Evolutionary conservation across 1,140 invertebrate species (phyloP).

Genomic region (Luehdorfia chinensis): DNA sequence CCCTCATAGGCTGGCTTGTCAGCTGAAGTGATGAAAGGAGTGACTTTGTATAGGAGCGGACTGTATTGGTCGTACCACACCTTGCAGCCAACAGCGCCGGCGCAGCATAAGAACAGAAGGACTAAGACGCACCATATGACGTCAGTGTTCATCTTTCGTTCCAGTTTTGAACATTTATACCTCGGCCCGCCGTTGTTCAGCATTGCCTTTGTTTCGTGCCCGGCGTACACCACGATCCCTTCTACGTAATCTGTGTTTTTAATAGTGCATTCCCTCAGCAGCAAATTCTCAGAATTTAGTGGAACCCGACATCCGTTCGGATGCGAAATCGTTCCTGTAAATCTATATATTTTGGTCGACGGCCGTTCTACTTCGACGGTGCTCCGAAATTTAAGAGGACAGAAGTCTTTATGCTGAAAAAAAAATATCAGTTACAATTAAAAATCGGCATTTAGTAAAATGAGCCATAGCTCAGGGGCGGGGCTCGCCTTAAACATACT

Average conservation of each 20-base stretch:
- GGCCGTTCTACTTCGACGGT: slow-evolving; percentile 94
- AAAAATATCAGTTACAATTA: slow-evolving; percentile 20
- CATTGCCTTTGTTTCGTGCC: slow-evolving; percentile 98
- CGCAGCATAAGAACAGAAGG: slow-evolving; percentile 91
- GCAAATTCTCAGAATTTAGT: slow-evolving; percentile 94
- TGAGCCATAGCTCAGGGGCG: background rate
- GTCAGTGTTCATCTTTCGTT: slow-evolving; percentile 96
- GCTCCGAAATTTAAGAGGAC: slow-evolving; percentile 89
- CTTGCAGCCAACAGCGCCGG: slow-evolving; percentile 93
- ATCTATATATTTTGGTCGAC: slow-evolving; percentile 97
- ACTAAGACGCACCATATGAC: slow-evolving; percentile 98
- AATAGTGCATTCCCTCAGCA: slow-evolving; percentile 94
- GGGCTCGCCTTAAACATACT: background rate
- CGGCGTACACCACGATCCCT: slow-evolving; percentile 97
- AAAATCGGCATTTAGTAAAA: background rate
- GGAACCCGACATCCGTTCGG: slow-evolving; percentile 87
- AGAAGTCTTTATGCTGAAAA: slow-evolving; percentile 82
- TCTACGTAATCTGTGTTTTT: slow-evolving; percentile 95
- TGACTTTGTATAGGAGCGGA: slow-evolving; percentile 39
- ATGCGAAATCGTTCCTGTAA: slow-evolving; percentile 93
- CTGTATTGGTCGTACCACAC: slow-evolving; percentile 83
- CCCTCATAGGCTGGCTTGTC: slow-evolving; percentile 85
- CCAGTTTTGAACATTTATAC: slow-evolving; percentile 95
- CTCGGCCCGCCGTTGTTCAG: slow-evolving; percentile 97
- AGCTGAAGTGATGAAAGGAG: slow-evolving; percentile 81